Evolutionary conservation across 2,797 vertebrate species (phyloP), one percentile per base, ranked within the genome.

Genomic region (Mallotus villosus): DNA sequence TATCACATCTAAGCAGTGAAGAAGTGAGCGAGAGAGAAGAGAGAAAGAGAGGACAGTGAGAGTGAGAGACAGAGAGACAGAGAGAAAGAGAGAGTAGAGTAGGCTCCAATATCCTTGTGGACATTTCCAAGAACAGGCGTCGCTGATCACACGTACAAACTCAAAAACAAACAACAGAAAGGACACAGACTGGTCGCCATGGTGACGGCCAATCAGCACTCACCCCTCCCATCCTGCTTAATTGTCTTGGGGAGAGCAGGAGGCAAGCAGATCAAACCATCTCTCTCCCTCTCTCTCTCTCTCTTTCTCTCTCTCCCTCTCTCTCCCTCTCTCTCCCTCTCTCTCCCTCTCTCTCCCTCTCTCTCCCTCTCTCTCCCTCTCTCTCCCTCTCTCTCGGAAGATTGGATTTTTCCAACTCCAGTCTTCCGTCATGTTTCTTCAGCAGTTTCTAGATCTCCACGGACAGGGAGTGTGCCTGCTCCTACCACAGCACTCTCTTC

Each of bases 141-240:
- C 19, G 17, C n/a, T 27, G 22, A 53, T 67, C 46, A 19, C 17
- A 17, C 49, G 16, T 41, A 19, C 32, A 59, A 72, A 65, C 32
- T 41, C 37, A 41, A 41, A 41, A 22, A 70, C 37, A 17, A 62
- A 49, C n/a, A 12, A 19, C 24, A 17, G 37, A 16, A 34, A 21
- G 32, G 17, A 21, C 29, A 34, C 29, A 19, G 19, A 59, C 58
- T 34, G 25, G 29, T 63, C 29, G 37, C 61, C 16, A 14, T 66
- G 64, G 41, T 53, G 64, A 67, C 64, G 24, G 41, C 21, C 41
- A 67, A 49, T 8, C 46, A 67, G 22, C 46, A 41, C 68, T 32
- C 34, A 29, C 21, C 24, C 25, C 32, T 69, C 29, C 55, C 16
- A 32, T 34, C 68, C 34, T 60, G 21, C 29, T 24, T 69, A 21